phyloP scores from a whole-genome alignment of 1,140 invertebrate genomes.

The Melitaea cinxia region DNA sequence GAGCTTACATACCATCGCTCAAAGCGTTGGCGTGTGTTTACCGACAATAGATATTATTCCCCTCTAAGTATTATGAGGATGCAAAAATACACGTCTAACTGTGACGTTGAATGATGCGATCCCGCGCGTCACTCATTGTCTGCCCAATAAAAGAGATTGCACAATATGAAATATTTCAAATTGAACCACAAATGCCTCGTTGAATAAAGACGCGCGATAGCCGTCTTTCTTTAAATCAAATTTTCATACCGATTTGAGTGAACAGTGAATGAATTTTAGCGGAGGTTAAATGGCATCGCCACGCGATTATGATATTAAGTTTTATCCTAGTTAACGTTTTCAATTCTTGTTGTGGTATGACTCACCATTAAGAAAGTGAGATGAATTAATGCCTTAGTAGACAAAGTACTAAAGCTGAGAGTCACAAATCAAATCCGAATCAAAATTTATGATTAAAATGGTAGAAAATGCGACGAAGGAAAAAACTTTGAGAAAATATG shows the following conservation, averaged over 20 bases:
- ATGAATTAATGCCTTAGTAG: too few relatives aligned
- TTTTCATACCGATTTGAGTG: slow-evolving; percentile 68
- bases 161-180: slow-evolving; percentile 79
- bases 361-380: background rate
- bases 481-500: too few relatives aligned
- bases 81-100: slow-evolving; percentile 70
- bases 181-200: slow-evolving; percentile 68
- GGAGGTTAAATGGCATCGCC: slow-evolving; percentile 27
- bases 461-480: too few relatives aligned
- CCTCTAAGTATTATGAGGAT: slow-evolving; percentile 72
- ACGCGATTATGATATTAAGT: slow-evolving; percentile 32
- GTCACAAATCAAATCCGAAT: too few relatives aligned
- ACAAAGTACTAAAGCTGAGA: too few relatives aligned
- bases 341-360: background rate
- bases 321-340: background rate
- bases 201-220: slow-evolving; percentile 58
- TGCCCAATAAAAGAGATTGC: slow-evolving; percentile 73
- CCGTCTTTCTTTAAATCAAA: slow-evolving; percentile 60
- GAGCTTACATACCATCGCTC: slow-evolving; percentile 54
- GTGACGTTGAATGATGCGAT: slow-evolving; percentile 77
- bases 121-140: slow-evolving; percentile 69
- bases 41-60: slow-evolving; percentile 75
- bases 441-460: too few relatives aligned
- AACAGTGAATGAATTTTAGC: slow-evolving; percentile 57
- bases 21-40: slow-evolving; percentile 56